Conservation (phyloP, 2,888 invertebrate species). For the Brachyopa scutellaris region DNA sequence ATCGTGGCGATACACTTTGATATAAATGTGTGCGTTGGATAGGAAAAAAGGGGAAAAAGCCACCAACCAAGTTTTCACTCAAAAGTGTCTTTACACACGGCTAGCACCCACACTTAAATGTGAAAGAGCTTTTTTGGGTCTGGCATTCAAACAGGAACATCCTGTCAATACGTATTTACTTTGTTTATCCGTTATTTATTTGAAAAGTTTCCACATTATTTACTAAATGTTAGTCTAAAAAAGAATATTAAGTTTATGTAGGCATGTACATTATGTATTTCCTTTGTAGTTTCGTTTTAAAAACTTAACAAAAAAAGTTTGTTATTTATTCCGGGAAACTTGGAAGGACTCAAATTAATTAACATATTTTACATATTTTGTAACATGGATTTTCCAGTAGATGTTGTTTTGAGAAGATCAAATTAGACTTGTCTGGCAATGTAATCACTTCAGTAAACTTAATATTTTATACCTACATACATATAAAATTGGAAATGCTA, state of each 20-base stretch:
- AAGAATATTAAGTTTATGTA: too few relatives aligned
- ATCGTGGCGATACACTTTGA: slow-evolving; percentile 27
- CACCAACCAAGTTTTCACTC: slow-evolving; percentile 45
- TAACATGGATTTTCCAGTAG: background rate
- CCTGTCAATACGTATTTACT: slow-evolving; percentile 26
- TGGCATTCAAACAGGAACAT: slow-evolving; percentile 5
- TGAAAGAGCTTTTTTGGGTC: slow-evolving; percentile 17
- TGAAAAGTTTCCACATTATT: slow-evolving; percentile 21
- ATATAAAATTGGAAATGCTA: too few relatives aligned
- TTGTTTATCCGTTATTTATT: slow-evolving; percentile 36
- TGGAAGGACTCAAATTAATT: too few relatives aligned
- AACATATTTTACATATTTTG: too few relatives aligned
- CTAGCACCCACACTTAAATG: slow-evolving; percentile 35
- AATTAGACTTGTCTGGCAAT: too few relatives aligned
- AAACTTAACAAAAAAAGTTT: background rate
- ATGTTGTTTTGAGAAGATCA: too few relatives aligned
- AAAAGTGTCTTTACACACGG: slow-evolving; percentile 20
- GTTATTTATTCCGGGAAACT: background rate
- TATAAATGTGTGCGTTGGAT: slow-evolving; percentile 12
- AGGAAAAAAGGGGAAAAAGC: background rate
- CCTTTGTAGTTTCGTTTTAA: background rate
- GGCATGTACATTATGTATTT: too few relatives aligned
- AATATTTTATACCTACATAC: too few relatives aligned
- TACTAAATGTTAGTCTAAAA: background rate
- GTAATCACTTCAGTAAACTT: background rate